Percentiles rank a stretch among this genome's conserved stretches.
Evolutionary conservation across 1,140 invertebrate genomes (phyloP).

Genomic region (Drosophila sp.): DNA sequence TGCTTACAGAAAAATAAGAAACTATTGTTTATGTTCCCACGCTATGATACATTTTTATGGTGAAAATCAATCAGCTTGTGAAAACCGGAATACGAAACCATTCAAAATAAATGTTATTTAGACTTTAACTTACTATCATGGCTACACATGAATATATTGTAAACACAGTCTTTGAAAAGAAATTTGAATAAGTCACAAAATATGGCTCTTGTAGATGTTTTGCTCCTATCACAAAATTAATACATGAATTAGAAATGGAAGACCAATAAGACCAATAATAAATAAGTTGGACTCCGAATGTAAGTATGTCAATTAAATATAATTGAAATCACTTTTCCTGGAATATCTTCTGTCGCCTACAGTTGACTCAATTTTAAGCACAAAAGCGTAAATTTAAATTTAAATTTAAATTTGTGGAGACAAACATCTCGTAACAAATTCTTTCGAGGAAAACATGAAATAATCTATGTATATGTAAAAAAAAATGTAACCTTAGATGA

Average conservation of each 20-base stretch:
- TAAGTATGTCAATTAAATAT: too few species aligned
- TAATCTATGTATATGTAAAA: not conserved
- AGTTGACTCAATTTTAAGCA: too few species aligned
- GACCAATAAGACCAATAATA: too few species aligned
- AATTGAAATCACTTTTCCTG: too few species aligned
- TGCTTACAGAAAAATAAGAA: slow-evolving; percentile 44
- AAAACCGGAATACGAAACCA: slow-evolving; percentile 35
- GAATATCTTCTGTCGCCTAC: too few species aligned
- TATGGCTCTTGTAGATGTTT: not conserved
- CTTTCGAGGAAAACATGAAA: not conserved
- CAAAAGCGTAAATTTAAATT: too few species aligned
- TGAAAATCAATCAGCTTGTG: slow-evolving; percentile 45
- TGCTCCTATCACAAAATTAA: too few species aligned
- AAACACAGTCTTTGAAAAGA: not conserved
- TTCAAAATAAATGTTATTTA: slow-evolving; percentile 26
- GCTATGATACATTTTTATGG: slow-evolving; percentile 55
- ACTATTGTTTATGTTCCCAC: slow-evolving; percentile 76
- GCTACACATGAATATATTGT: not conserved
- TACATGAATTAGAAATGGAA: too few species aligned
- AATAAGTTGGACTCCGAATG: too few species aligned
- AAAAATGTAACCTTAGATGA: not conserved
- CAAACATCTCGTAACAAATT: not conserved
- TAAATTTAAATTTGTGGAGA: not conserved
- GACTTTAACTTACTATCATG: not conserved
- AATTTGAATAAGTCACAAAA: not conserved